Base-by-base conservation (phyloP, 2,888 invertebrate species). In the Cinara cedri region DNA sequence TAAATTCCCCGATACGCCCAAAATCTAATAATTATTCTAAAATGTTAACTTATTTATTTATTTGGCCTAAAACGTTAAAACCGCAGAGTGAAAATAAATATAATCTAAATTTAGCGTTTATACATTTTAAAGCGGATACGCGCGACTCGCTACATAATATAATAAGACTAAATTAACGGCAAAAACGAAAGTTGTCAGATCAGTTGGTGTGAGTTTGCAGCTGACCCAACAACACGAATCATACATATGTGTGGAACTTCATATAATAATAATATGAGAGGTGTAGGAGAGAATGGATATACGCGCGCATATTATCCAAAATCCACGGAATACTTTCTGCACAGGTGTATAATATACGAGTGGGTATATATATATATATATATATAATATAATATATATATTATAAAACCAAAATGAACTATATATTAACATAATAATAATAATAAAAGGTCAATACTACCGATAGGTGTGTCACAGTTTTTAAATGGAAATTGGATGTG, bases 121-220 rank as follows among this genome's bases (percentile, higher is more conserved):
- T n/a, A n/a, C n/a, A n/a, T n/a, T n/a, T n/a, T 19, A 70, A 71
- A 55, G 21, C 42, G 68, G 68, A 68, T 68, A 68, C 51, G 16
- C 42, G 26, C 24, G 13, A 21, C 16, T 14, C 19, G 34, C 19
- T 54, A n/a, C n/a, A n/a, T n/a, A n/a, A n/a, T n/a, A n/a, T n/a
- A n/a, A n/a, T n/a, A n/a, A n/a, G n/a, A n/a, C 54, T 42, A 24
- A 72, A 26, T 19, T 57, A 26, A 57, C 14, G 34, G 72, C 72
- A 72, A 72, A 72, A 72, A 72, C 72, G 72, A 72, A 72, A 72
- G 72, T 72, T 49, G 72, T 72, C 72, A 62, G 72, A 60, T 72
- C 72, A 11, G 72, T 60, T 16, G n/a, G 60, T 46, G 34, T 46
- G 57, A 46, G 21, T 26, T 72, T 19, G 46, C 14, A 26, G 60